phyloP scores from a whole-genome alignment of 1,140 invertebrate species.

The Heliconius congener region DNA sequence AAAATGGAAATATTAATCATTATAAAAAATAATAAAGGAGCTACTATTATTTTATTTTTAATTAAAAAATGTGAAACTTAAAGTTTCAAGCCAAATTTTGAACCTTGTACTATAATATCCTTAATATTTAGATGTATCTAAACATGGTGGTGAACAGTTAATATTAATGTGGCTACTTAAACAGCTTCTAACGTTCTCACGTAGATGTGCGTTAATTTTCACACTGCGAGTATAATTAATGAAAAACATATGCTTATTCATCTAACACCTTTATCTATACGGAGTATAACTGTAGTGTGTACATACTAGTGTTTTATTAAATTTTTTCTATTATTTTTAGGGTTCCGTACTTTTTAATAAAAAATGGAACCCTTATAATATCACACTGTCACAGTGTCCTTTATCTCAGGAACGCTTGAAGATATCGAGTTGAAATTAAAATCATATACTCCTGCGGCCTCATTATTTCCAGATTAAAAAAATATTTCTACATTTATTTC shows the following conservation, averaged over 20 bases:
- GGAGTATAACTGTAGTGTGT: background rate
- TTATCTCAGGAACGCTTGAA: too few species aligned
- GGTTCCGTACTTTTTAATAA: too few species aligned
- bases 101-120: background rate
- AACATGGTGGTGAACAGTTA: background rate
- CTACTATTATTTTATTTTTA: too few species aligned
- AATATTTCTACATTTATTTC: too few species aligned
- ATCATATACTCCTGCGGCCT: too few species aligned
- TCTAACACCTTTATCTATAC: background rate
- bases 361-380: too few species aligned
- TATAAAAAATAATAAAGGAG: too few species aligned
- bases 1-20: too few species aligned
- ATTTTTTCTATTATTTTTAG: background rate
- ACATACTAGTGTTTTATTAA: background rate
- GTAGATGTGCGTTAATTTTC: slow-evolving; percentile 48
- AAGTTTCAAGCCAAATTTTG: background rate
- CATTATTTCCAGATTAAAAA: too few species aligned
- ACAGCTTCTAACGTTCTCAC: slow-evolving; percentile 44
- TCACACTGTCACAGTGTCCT: too few species aligned
- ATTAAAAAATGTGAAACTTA: too few species aligned
- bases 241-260: slow-evolving; percentile 29
- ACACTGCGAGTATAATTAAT: slow-evolving; percentile 51
- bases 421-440: too few species aligned
- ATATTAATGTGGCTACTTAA: background rate
- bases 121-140: background rate